Evolutionary conservation across 2,113 vertebrate species (phyloP), one percentile per base, ranked within the genome.

Genomic region (Zosterops japonicus): DNA sequence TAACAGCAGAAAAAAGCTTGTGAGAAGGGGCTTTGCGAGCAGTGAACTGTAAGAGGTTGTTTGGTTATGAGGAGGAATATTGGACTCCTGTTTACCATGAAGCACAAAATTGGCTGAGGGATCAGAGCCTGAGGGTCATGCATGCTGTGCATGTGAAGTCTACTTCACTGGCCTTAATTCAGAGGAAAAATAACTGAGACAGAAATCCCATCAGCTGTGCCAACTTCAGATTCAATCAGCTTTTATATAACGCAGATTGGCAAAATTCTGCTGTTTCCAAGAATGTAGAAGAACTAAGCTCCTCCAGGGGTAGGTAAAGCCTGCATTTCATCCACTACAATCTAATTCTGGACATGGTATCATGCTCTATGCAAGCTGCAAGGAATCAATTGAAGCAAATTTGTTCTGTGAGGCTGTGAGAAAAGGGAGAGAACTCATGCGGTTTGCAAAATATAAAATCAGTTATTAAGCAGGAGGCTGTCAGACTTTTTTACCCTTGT

Each of bases 81-180:
- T 13, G 33, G 59, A 24, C 16, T 60, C 57, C 9, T 17, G 19
- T 50, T 75, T 50, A 68, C 24, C 50, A 18, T 0, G 4, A 24
- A n/a, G 69, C 29, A 49, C 35, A 79, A 39, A 52, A 72, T 8
- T 27, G 28, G 55, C 36, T 31, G 33, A 75, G 61, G 69, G 27
- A 86, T 35, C 1, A 1, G 68, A 84, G 81, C 81, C 82, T 29
- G 29, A 29, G 41, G 49, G n/a, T 44, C 71, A 39, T 2, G 23
- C 29, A 29, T 0, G 0, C 46, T 79, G 7, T 35, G 41, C 0
- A 0, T 55, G 36, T 25, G 20, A 90, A 56, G 36, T 49, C 61
- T 67, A 14, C 28, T 75, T 85, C 8, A 1, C 78, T 79, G 49
- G 49, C 59, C 67, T 55, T 50, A n/a, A 70, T 50, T 57, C 61